Evolutionary conservation across 2,797 vertebrate genomes (phyloP).

Genomic region (Gouania willdenowi): DNA sequence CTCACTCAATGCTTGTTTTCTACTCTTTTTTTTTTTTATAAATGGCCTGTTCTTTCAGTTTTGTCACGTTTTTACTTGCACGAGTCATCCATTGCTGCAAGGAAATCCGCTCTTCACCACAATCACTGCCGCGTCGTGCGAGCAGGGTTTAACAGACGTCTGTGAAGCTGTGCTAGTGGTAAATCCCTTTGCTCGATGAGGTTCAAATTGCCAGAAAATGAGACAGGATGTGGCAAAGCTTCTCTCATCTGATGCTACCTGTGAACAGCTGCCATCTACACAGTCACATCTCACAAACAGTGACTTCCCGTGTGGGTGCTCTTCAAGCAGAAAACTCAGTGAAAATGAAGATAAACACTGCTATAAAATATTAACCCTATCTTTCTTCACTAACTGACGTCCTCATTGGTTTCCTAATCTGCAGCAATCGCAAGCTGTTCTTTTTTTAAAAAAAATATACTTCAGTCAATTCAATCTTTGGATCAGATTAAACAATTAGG

Average conservation of each 20-base stretch:
- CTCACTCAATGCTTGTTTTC: neutral
- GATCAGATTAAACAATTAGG: too few relatives aligned
- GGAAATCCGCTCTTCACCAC: slow-evolving; percentile 29
- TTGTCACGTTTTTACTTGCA: neutral
- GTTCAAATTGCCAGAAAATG: slow-evolving; percentile 19
- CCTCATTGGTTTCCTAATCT: too few relatives aligned
- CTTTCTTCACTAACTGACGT: too few relatives aligned
- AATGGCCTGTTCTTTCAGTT: too few relatives aligned
- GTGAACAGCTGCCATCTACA: slow-evolving; percentile 30
- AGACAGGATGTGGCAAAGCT: slow-evolving; percentile 61
- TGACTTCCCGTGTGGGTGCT: slow-evolving; percentile 24
- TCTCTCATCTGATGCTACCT: slow-evolving; percentile 31
- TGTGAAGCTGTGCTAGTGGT: slow-evolving; percentile 14
- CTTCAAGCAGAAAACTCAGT: slow-evolving; percentile 44
- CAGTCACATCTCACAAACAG: slow-evolving; percentile 12
- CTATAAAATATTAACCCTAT: too few relatives aligned
- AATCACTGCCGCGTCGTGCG: slow-evolving; percentile 26
- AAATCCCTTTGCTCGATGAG: slow-evolving; percentile 20
- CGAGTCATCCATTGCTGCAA: slow-evolving; percentile 1
- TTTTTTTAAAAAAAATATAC: too few relatives aligned
- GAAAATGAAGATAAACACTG: too few relatives aligned
- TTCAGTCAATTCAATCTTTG: too few relatives aligned
- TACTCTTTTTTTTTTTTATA: too few relatives aligned
- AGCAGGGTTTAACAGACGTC: slow-evolving; percentile 2
- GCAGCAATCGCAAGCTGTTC: too few relatives aligned